Evolutionary conservation across 1,140 invertebrate species (phyloP), one percentile per base, ranked within the genome.

Genomic region (Samia ricini): DNA sequence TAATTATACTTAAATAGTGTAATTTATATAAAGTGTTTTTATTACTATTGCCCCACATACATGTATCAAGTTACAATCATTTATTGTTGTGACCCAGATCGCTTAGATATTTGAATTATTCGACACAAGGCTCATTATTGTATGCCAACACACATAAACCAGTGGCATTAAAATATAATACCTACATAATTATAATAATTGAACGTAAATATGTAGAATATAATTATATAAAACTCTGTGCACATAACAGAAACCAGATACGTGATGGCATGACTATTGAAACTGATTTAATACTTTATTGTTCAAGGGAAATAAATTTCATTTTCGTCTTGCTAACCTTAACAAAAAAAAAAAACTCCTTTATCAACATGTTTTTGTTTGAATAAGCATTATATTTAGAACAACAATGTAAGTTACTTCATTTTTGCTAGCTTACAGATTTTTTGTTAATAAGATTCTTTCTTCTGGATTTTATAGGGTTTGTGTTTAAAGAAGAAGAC

Each of bases 191-290:
- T 36, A 12, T 15, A 42, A 42, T 15, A 15, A 42, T 42, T 42
- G 0, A 42, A 15, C 12, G 12, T 15, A 42, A 42, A 42, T 42
- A 42, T 42, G 33, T 12, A 42, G 4, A 15, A 42, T 42, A 7
- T 15, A 42, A 42, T 15, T 42, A 42, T 1, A 12, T 42, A 15
- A n/a, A n/a, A n/a, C n/a, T n/a, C n/a, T n/a, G n/a, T n/a, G 33
- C n/a, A 42, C 8, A 42, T 15, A 10, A 19, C 22, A 24, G 8
- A 55, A 55, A n/a, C 20, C 15, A 19, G 50, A n/a, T 22, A 3
- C 10, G 20, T 55, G 15, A 23, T 22, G 52, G 24, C 52, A 55
- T 55, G n/a, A n/a, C 52, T 55, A 55, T 55, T 24, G 10, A 55
- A 12, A 42, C 12, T 42, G 12, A 15, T 42, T 42, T 7, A 42